Evolutionary conservation across 2,113 vertebrate genomes (phyloP).

Genomic region (Dipodomys spectabilis): DNA sequence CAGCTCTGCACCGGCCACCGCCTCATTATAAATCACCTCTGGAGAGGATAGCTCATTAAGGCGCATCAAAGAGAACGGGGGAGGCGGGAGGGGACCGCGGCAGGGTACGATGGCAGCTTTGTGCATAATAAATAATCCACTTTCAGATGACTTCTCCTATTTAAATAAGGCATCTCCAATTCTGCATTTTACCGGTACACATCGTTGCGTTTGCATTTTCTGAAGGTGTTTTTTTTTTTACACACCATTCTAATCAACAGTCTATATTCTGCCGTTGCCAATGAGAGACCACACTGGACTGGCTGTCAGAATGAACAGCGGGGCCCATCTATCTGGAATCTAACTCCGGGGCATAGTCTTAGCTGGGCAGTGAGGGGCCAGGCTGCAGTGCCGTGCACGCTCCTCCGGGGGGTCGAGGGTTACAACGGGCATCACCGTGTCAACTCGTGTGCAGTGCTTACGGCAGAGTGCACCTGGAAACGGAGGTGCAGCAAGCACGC

Average conservation of each 20-base stretch:
- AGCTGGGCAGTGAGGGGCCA: too few species aligned
- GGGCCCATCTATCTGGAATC: not conserved
- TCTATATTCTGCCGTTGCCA: not conserved
- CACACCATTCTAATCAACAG: not conserved
- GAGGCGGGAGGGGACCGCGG: not conserved
- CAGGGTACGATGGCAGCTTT: not conserved
- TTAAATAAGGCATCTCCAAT: not conserved
- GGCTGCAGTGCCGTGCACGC: too few species aligned
- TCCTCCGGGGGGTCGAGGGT: not conserved
- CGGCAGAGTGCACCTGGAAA: accelerated
- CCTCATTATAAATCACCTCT: not conserved
- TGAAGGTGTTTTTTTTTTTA: not conserved
- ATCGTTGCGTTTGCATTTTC: not conserved
- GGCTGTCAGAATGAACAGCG: accelerated
- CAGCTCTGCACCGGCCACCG: accelerated
- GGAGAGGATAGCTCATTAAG: not conserved
- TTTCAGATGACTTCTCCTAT: not conserved
- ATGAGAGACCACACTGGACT: accelerated
- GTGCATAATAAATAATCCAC: slow-evolving; percentile 6
- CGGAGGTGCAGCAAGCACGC: accelerated
- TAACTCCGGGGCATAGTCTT: not conserved
- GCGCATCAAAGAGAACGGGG: not conserved
- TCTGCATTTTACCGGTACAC: accelerated
- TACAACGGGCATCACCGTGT: not conserved
- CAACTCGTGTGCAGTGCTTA: too few species aligned